Evolutionary conservation across 2,888 invertebrate species (phyloP).

Genomic region (Papilio elwesi): DNA sequence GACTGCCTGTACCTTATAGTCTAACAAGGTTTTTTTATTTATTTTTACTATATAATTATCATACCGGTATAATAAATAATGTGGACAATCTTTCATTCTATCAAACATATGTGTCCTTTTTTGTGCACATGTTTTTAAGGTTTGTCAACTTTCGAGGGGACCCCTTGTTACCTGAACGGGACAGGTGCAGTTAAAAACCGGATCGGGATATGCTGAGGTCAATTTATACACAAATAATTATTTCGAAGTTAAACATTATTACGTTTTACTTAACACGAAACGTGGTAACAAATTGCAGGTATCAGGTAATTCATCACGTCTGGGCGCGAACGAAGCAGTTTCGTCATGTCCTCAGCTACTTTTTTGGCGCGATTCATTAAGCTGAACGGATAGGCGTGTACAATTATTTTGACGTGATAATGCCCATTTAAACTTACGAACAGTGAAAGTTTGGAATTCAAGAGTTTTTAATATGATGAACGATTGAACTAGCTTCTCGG

Average conservation of each 20-base stretch:
- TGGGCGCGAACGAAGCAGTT: slow-evolving; percentile 30
- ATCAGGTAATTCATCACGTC: slow-evolving; percentile 32
- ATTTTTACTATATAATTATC: too few relatives aligned
- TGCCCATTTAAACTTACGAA: neutral
- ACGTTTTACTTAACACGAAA: slow-evolving; percentile 34
- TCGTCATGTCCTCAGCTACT: slow-evolving; percentile 21
- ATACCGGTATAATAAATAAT: neutral
- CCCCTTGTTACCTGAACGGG: slow-evolving; percentile 32
- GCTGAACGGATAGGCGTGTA: slow-evolving; percentile 6
- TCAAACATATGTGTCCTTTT: slow-evolving; percentile 7
- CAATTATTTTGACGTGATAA: neutral
- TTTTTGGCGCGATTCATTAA: slow-evolving; percentile 23
- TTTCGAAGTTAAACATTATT: slow-evolving; percentile 31
- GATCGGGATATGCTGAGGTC: slow-evolving; percentile 20
- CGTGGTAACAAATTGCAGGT: slow-evolving; percentile 18
- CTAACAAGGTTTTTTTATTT: too few relatives aligned
- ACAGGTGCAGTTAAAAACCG: slow-evolving; percentile 27
- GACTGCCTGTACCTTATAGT: too few relatives aligned
- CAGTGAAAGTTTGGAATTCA: slow-evolving; percentile 1
- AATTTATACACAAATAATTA: slow-evolving; percentile 29
- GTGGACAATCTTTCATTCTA: neutral
- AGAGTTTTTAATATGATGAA: neutral
- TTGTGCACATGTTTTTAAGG: slow-evolving; percentile 2
- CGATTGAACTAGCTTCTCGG: too few relatives aligned
- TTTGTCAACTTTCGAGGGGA: slow-evolving; percentile 16